These are phyloP conservation scores for Hirundichthys speculiger DNA, from an alignment of 2,113 vertebrate genomes.

Conservation along the genomic window DNA sequence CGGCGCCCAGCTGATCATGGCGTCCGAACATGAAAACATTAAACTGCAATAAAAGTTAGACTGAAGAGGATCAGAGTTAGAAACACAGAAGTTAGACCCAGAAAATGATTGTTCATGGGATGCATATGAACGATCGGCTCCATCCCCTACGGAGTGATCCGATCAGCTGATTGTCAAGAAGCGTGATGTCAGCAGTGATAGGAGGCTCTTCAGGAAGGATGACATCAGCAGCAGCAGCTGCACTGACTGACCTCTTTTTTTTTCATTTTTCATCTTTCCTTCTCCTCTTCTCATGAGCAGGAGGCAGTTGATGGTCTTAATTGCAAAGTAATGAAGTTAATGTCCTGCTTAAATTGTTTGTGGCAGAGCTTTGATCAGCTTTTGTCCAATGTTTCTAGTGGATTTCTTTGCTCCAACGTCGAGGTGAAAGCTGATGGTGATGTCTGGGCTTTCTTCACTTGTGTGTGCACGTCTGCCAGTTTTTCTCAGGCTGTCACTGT, in stretches of 20 bases:
- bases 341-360: too few relatives aligned
- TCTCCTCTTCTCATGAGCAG: too few relatives aligned
- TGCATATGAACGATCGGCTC: not conserved
- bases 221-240: slow-evolving; percentile 36
- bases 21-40: not conserved
- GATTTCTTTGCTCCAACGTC: not conserved
- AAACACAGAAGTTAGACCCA: not conserved
- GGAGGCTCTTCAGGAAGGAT: slow-evolving; percentile 22
- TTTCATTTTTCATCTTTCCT: not conserved
- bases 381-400: too few relatives aligned
- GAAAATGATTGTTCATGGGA: not conserved
- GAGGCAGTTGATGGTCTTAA: too few relatives aligned
- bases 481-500: slow-evolving; percentile 50
- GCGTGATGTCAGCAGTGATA: slow-evolving; percentile 48
- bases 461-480: not conserved
- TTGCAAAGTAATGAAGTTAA: too few relatives aligned
- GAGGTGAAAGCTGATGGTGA: not conserved
- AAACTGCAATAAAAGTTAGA: slow-evolving; percentile 9
- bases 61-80: slow-evolving; percentile 10
- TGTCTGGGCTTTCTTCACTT: not conserved
- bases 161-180: slow-evolving; percentile 20
- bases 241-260: slow-evolving; percentile 34
- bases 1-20: slow-evolving; percentile 11
- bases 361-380: too few relatives aligned
- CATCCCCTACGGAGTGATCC: not conserved